Base-by-base conservation (phyloP, 2,888 invertebrate species). In the Stenolophus ochropezus region DNA sequence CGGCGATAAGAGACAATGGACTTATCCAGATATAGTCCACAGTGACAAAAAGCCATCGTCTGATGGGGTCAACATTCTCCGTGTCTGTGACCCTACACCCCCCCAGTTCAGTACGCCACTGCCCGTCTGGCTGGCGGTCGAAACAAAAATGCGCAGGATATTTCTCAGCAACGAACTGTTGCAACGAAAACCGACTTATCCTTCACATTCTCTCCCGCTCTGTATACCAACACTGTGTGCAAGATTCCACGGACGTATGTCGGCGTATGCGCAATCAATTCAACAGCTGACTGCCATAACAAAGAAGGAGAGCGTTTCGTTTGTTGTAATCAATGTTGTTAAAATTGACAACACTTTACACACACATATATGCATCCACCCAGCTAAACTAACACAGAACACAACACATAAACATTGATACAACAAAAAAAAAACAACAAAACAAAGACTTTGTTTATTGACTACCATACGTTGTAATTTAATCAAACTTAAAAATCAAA, bases 231-330 rank as follows among this genome's bases (percentile, higher is more conserved):
- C n/a, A n/a, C n/a, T n/a, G n/a, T n/a, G n/a, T n/a, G n/a, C n/a
- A n/a, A n/a, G n/a, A n/a, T n/a, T n/a, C n/a, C n/a, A n/a, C 71
- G 61, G 79, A 85, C 87, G 86, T 85, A 86, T 80, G 84, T 86
- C 85, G 84, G 74, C 84, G 85, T 83, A 83, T 80, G 80, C 76
- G 82, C 83, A 84, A 83, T 47, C 84, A 84, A 85, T 84, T 85
- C 82, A 89, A 89, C 89, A 89, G 89, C 89, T 89, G 89, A 89
- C 88, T 88, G 86, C 87, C 88, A 89, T 87, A 89, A 89, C 89
- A 89, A 89, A 88, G 87, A 85, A 84, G 82, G 82, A 83, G 84
- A 80, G 47, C 73, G 80, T 73, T 73, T 53, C 51, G 79, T 73
- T 80, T 80, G 80, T 80, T 81, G 74, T 81, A 75, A 81, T 81